These are phyloP conservation scores for Scolopax rusticola DNA, from an alignment of 2,797 vertebrate species.

Conservation along the genomic window DNA sequence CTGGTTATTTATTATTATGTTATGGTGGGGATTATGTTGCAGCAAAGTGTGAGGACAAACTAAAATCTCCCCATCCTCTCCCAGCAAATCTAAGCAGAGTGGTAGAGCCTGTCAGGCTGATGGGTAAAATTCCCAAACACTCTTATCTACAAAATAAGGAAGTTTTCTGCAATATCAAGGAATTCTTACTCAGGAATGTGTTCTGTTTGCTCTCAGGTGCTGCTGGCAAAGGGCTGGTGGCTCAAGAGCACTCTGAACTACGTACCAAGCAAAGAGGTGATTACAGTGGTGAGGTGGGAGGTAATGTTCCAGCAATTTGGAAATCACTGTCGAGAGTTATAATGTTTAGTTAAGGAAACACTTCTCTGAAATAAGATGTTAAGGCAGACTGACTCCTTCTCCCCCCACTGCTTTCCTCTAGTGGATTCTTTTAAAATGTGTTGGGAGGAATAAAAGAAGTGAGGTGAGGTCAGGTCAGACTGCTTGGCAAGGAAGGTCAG, in stretches of 20 bases:
- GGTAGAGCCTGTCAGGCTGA: neutral
- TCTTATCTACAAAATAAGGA: neutral
- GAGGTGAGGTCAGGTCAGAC: conserved; percentile 37
- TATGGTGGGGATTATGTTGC: neutral
- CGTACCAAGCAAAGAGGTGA: neutral
- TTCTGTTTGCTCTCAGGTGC: neutral
- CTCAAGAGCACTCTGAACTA: neutral
- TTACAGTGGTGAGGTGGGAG: conserved; percentile 21
- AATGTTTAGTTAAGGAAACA: conserved; percentile 52
- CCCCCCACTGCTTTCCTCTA: conserved; percentile 33
- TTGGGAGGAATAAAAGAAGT: conserved; percentile 52
- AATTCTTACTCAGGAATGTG: neutral
- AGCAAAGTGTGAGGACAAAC: neutral
- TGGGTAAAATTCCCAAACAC: neutral
- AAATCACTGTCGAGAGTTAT: conserved; percentile 32
- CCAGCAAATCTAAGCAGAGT: neutral
- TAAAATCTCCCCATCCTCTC: neutral
- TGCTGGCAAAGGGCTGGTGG: neutral
- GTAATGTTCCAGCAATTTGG: conserved; percentile 57
- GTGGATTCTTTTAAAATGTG: conserved; percentile 41
- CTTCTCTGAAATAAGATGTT: conserved; percentile 46
- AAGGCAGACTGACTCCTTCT: conserved; percentile 15
- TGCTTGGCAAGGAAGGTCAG: conserved; percentile 57
- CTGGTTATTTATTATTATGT: neutral
- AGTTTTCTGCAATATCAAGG: neutral